Conservation (phyloP, 2,113 vertebrate species). For the Callorhinus ursinus region DNA sequence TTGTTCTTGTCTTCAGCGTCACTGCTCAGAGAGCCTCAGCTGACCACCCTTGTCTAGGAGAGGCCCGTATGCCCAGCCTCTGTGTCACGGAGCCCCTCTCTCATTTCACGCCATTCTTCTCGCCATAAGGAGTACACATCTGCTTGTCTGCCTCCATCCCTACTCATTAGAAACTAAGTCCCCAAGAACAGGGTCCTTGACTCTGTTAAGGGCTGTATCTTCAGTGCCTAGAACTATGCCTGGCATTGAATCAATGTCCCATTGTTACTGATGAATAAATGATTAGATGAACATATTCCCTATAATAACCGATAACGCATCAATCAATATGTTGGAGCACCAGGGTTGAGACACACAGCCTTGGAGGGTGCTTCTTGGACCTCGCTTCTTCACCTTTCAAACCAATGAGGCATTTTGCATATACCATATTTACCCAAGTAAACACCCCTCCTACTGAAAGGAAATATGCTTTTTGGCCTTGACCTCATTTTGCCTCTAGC, state of each 20-base stretch:
- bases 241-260: not conserved
- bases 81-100: not conserved
- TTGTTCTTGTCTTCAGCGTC: not conserved
- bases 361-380: not conserved
- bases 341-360: not conserved
- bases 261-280: not conserved
- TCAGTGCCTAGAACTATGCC: not conserved
- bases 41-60: accelerated
- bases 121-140: too few species aligned
- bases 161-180: not conserved
- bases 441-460: slow-evolving; percentile 27
- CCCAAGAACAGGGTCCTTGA: not conserved
- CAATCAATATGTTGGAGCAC: accelerated
- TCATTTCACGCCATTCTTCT: not conserved
- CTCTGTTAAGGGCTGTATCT: not conserved
- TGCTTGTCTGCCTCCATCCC: not conserved
- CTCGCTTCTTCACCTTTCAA: not conserved
- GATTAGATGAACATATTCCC: not conserved
- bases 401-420: not conserved
- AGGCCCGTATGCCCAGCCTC: not conserved
- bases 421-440: not conserved
- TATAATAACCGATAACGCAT: not conserved
- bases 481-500: slow-evolving; percentile 70
- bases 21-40: not conserved
- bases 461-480: slow-evolving; percentile 55